Evolutionary conservation across 2,888 invertebrate species (phyloP).

Genomic region (Azorinus chamasolen): DNA sequence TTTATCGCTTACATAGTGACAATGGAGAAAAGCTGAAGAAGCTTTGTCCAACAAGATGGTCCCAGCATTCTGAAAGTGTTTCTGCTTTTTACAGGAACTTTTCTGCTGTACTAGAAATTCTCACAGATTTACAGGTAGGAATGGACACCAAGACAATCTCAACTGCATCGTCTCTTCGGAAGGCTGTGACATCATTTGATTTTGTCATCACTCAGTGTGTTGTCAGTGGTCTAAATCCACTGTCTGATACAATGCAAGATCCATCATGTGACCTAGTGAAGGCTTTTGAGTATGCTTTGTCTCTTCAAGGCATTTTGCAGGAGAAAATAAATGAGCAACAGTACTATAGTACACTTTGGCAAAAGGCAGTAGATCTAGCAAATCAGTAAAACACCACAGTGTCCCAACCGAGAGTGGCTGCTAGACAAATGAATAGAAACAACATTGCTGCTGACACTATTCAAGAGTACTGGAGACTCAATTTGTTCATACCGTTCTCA

Average conservation of each 20-base stretch:
- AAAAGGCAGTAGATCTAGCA: too few species aligned
- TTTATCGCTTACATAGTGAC: not conserved
- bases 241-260: slow-evolving; percentile 28
- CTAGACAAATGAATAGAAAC: too few species aligned
- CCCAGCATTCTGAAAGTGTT: slow-evolving; percentile 2
- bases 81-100: not conserved
- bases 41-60: slow-evolving; percentile 20
- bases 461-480: too few species aligned
- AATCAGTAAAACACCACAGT: too few species aligned
- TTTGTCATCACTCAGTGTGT: slow-evolving; percentile 15
- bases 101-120: too few species aligned
- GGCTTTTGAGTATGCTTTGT: slow-evolving; percentile 21
- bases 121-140: too few species aligned
- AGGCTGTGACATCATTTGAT: slow-evolving; percentile 12
- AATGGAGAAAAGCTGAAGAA: slow-evolving; percentile 11
- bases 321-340: slow-evolving; percentile 2
- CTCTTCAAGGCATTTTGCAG: slow-evolving; percentile 7
- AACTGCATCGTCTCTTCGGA: slow-evolving; percentile 10
- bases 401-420: too few species aligned
- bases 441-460: too few species aligned
- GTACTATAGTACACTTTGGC: too few species aligned
- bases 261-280: slow-evolving; percentile 29
- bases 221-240: slow-evolving; percentile 15
- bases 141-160: not conserved
- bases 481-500: too few species aligned